Evolutionary conservation across 2,113 vertebrate species (phyloP), one percentile per base, ranked within the genome.

Genomic region (Trichechus manatus): DNA sequence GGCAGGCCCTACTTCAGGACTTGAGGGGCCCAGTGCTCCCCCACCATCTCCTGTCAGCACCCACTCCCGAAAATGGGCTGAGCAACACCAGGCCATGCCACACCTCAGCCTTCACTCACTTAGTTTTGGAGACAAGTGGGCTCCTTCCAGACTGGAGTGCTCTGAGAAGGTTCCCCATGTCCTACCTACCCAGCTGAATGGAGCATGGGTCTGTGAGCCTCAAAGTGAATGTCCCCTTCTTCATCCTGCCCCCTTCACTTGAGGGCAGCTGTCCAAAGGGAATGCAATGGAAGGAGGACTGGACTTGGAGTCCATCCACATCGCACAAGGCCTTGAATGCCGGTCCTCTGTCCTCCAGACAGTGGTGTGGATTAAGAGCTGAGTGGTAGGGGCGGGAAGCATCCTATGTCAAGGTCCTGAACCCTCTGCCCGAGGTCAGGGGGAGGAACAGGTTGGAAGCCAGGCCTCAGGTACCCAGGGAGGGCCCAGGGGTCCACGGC

Each of bases 281-380:
- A 3, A 1, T 56, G 1, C 13, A 9, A 15, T 50, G 70, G 50
- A 74, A 68, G 47, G 36, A 70, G 39, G 72, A 27, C 9, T 70
- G 11, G 5, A 9, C 1, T 0, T 2, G 75, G 44, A 33, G 36
- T 47, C 50, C 50, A 0, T 47, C 59, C 63, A 5, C 0, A 3
- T 8, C 22, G 39, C 64, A 29, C 33, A 61, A 25, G 74, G 36
- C 39, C 53, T 11, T 3, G 2, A 1, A 17, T 59, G 61, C 15
- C 5, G 17, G 50, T 8, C 81, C 13, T 82, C 29, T 36, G 53
- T 31, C 20, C 19, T 90, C 50, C 19, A 36, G 80, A 25, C 7
- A 3, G 39, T 63, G 56, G 27, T n/a, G 4, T 50, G 44, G 23
- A 25, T 78, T 75, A 39, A 70, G 61, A 90, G 10, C 4, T 19